Evolutionary conservation across 2,888 invertebrate species (phyloP).

Genomic region (Tetheella fluctuosa): DNA sequence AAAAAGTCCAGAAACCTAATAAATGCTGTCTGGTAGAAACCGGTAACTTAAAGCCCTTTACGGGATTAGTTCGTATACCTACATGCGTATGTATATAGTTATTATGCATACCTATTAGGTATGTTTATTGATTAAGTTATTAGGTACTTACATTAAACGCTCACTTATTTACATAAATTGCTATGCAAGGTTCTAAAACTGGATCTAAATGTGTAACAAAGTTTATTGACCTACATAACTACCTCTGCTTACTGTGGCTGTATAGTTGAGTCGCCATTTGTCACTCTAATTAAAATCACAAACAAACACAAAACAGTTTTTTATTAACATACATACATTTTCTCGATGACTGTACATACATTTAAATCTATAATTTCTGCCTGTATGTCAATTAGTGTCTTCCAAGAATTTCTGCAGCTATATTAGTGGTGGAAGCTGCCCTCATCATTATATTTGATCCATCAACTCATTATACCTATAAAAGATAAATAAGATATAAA

Average conservation of each 20-base stretch:
- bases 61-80: conserved; percentile 41
- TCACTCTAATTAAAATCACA: not conserved
- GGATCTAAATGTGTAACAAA: conserved; percentile 53
- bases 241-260: conserved; percentile 20
- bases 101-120: not conserved
- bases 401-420: too few relatives aligned
- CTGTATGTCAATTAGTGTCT: too few relatives aligned
- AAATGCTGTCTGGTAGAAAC: conserved; percentile 31
- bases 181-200: conserved; percentile 51
- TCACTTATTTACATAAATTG: conserved; percentile 53
- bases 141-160: conserved; percentile 30
- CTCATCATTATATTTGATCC: too few relatives aligned
- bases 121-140: conserved; percentile 25
- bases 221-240: conserved; percentile 56
- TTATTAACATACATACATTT: too few relatives aligned
- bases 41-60: conserved; percentile 44
- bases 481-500: too few relatives aligned
- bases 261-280: conserved; percentile 14
- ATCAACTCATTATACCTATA: too few relatives aligned
- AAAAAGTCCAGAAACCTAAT: conserved; percentile 38
- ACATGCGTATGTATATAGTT: conserved; percentile 1
- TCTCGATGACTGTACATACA: too few relatives aligned
- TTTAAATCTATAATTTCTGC: too few relatives aligned
- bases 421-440: too few relatives aligned
- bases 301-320: too few relatives aligned